Evolutionary conservation across 2,113 vertebrate genomes (phyloP).

Genomic region (Mirounga angustirostris): DNA sequence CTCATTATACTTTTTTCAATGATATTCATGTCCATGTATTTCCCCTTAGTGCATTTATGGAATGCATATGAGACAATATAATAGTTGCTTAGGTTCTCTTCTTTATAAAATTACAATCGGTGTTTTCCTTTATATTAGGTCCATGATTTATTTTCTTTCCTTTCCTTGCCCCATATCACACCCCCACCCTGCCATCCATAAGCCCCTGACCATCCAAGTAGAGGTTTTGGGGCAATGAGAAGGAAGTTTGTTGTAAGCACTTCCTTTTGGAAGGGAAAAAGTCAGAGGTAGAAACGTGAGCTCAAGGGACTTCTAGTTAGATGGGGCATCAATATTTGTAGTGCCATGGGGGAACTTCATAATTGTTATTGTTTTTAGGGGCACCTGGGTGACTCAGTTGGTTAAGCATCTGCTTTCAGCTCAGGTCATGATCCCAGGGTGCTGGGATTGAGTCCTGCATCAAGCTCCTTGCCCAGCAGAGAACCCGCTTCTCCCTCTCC

Average conservation of each 20-base stretch:
- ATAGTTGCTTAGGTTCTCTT: background rate
- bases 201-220: background rate
- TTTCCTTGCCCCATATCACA: background rate
- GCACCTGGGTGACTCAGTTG: no score
- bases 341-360: background rate
- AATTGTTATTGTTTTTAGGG: background rate
- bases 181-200: background rate
- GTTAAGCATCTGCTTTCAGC: no score
- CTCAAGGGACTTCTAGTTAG: background rate
- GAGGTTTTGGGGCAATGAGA: background rate
- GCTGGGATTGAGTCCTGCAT: background rate
- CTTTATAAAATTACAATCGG: background rate
- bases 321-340: background rate
- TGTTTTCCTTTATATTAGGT: background rate
- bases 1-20: background rate
- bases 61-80: background rate
- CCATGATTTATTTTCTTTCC: background rate
- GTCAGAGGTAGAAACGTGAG: background rate
- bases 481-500: background rate
- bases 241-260: background rate
- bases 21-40: background rate
- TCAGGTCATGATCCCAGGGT: background rate
- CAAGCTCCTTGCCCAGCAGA: background rate
- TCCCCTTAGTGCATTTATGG: background rate
- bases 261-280: background rate